phyloP scores from a whole-genome alignment of 2,113 vertebrate species.

The Sebastes fasciatus region DNA sequence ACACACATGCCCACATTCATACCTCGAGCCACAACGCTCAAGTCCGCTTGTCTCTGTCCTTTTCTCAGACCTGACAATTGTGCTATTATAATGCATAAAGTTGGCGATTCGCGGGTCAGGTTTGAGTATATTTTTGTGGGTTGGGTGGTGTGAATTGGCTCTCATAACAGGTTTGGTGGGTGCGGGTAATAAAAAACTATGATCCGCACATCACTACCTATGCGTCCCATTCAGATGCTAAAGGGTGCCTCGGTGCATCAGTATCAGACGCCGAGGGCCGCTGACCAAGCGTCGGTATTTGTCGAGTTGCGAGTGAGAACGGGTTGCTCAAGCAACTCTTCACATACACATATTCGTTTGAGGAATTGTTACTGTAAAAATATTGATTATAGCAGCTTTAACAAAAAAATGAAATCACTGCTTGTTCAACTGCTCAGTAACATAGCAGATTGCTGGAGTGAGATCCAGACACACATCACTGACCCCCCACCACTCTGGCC shows the following conservation, averaged over 20 bases:
- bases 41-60: too few relatives aligned
- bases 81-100: too few relatives aligned
- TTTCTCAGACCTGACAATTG: too few relatives aligned
- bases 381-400: neutral
- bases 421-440: constrained; percentile 1
- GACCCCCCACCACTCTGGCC: neutral
- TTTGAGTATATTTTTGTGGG: too few relatives aligned
- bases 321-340: neutral
- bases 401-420: neutral
- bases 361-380: neutral
- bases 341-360: neutral
- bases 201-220: too few relatives aligned
- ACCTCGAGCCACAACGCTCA: too few relatives aligned
- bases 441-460: constrained; percentile 5
- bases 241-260: neutral
- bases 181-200: too few relatives aligned
- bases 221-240: neutral
- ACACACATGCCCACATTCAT: too few relatives aligned
- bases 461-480: constrained; percentile 6
- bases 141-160: too few relatives aligned
- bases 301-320: neutral
- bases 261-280: neutral
- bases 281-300: neutral
- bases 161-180: too few relatives aligned
- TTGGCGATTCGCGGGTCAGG: too few relatives aligned